Conservation (phyloP, 2,797 vertebrate genomes). For the Poeciliopsis gracilis region DNA sequence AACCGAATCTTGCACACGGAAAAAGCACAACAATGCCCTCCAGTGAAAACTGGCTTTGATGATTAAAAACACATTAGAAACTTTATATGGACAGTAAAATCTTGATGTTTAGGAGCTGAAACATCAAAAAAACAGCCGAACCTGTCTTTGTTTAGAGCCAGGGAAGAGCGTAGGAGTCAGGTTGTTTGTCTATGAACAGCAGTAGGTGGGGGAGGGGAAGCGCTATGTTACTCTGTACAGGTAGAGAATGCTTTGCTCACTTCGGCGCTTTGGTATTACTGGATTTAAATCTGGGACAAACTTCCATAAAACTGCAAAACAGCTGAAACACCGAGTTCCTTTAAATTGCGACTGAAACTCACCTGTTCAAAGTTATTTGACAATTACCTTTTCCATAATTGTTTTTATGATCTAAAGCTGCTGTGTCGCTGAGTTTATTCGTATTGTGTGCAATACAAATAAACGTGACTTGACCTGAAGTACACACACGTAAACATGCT, state of each 20-base stretch:
- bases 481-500: not conserved
- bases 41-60: conserved; percentile 10
- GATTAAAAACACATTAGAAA: not conserved
- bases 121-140: not conserved
- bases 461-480: no score
- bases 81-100: not conserved
- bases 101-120: not conserved
- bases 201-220: not conserved
- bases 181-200: not conserved
- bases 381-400: no score
- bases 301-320: no score
- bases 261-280: not conserved
- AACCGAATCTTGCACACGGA: conserved; percentile 26
- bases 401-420: no score
- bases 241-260: not conserved
- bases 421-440: no score
- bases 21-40: conserved; percentile 11
- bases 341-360: no score
- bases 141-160: not conserved
- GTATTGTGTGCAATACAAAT: no score
- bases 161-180: not conserved
- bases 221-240: not conserved
- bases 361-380: no score
- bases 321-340: no score
- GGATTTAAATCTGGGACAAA: not conserved